Evolutionary conservation across 2,888 invertebrate genomes (phyloP).

Genomic region (Ormyrus rosae): DNA sequence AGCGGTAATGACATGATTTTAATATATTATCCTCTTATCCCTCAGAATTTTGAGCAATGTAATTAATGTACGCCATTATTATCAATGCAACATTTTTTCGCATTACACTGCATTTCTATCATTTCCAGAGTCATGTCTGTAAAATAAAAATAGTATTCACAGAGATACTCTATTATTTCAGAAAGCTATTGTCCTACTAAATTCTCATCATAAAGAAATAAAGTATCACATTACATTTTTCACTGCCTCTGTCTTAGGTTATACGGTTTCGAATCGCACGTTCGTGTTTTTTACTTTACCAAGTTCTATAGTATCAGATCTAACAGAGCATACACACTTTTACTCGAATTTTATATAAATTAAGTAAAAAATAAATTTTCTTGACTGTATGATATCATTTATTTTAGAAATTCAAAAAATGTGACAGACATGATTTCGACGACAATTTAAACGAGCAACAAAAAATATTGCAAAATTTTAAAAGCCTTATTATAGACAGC

Average conservation of each 20-base stretch:
- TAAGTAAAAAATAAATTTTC: too few relatives aligned
- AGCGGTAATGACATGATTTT: neutral
- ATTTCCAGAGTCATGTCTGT: neutral
- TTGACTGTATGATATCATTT: too few relatives aligned
- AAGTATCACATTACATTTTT: slow-evolving; percentile 28
- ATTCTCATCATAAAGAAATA: neutral
- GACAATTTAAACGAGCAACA: too few relatives aligned
- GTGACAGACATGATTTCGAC: too few relatives aligned
- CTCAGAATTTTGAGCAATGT: neutral
- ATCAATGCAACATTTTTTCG: neutral
- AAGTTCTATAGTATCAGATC: too few relatives aligned
- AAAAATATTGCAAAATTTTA: too few relatives aligned
- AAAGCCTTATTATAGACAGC: too few relatives aligned
- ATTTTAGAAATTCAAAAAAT: too few relatives aligned
- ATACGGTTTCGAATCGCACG: neutral
- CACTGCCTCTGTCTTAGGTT: neutral
- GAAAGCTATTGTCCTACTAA: neutral
- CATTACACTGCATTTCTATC: neutral
- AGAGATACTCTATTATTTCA: neutral
- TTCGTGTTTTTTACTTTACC: too few relatives aligned
- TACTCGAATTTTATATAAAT: too few relatives aligned
- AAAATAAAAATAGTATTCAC: neutral
- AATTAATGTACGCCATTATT: neutral
- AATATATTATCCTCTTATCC: neutral
- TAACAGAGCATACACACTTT: too few relatives aligned